Evolutionary conservation across 2,797 vertebrate species (phyloP), one percentile per base, ranked within the genome.

Genomic region (Ctenopoma multispine): DNA sequence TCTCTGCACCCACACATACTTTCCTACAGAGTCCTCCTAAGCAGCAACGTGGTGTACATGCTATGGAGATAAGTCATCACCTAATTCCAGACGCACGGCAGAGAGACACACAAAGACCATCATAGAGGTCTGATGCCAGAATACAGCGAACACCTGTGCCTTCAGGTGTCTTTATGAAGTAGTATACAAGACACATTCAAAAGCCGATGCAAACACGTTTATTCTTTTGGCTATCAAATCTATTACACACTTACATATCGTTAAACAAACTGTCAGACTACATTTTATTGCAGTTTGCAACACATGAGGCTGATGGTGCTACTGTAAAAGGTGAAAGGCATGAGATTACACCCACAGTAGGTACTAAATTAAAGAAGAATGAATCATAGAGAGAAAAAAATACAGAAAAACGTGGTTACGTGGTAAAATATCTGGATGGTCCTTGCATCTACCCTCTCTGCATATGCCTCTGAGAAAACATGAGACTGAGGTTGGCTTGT

Each of bases 1-100:
- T 81, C 70, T 60, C 50, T 41, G 55, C 81, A 71, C 90, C 84
- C 82, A 86, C 89, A 72, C 72, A 77, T n/a, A 70, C 68, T 68
- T 83, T 77, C 91, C 87, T 65, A 90, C 87, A 84, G 85, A 78
- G 68, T 29, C 63, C 55, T 9, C 8, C 70, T 57, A 38, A 68
- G 63, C 71, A 68, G 63, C 69, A 69, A 34, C 18, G 38, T 58
- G 66, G 27, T 53, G 58, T 47, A 64, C 59, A 73, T 53, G 60
- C 72, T 58, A 75, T 61, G 43, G 36, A 49, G 40, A 79, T 63
- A 41, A 73, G 43, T 60, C 53, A 44, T 64, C 31, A 17, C 66
- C 69, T 56, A 44, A 79, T 83, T 69, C 59, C 57, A 71, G 55
- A 79, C 66, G 67, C 53, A 60, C 59, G 34, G 40, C 56, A 58